Percentiles rank a stretch among this genome's conserved stretches.
Evolutionary conservation across 2,797 vertebrate species (phyloP).

Genomic region (Onychomys torridus): DNA sequence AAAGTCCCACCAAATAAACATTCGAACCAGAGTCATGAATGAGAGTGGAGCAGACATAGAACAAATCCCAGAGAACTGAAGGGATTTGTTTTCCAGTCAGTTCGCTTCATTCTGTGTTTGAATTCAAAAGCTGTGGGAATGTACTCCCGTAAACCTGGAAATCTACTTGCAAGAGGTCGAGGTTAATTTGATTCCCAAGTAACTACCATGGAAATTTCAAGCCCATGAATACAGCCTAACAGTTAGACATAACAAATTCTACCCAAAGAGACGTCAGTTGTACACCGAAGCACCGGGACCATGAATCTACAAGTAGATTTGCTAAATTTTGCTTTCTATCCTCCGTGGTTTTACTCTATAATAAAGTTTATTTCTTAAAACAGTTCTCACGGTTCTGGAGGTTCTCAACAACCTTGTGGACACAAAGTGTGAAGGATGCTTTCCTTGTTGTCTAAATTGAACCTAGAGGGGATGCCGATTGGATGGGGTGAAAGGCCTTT

Average conservation of each 20-base stretch:
- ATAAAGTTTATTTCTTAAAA: constrained; percentile 14
- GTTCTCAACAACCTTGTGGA: not conserved
- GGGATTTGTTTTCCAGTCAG: not conserved
- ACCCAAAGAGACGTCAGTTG: not conserved
- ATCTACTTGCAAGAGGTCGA: not conserved
- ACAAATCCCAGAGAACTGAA: not conserved
- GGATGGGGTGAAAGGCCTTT: not conserved
- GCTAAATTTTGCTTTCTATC: constrained; percentile 24
- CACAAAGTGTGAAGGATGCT: constrained; percentile 13
- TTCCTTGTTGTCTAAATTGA: constrained; percentile 37
- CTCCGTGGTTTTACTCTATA: not conserved
- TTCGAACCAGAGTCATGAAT: not conserved
- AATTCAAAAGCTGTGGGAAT: not conserved
- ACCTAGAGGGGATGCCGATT: not conserved
- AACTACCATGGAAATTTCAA: not conserved
- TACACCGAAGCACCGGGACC: not conserved
- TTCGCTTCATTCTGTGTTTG: not conserved
- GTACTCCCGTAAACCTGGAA: not conserved
- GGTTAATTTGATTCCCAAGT: constrained; percentile 4
- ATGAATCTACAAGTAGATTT: not conserved
- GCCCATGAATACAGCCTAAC: not conserved
- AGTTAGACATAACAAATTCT: not conserved
- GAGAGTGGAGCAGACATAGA: not conserved
- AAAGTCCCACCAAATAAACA: not conserved
- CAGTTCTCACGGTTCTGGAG: not conserved